Conservation (phyloP, 2,113 vertebrate genomes). For the Chlorodrepanis virens region DNA sequence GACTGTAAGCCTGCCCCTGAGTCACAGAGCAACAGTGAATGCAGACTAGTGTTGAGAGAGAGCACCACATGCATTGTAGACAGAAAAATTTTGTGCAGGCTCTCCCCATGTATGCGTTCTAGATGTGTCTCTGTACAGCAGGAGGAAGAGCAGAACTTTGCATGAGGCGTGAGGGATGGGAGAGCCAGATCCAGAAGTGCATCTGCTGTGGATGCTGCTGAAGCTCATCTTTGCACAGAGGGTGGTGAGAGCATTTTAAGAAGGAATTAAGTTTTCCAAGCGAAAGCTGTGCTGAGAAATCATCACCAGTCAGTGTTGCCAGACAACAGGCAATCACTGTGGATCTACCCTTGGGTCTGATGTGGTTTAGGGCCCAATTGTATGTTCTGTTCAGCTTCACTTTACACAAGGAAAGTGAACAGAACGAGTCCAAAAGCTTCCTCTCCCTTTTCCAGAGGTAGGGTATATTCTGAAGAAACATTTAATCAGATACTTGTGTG, state of each 20-base stretch:
- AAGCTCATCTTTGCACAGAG: background rate
- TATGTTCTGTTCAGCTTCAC: no score
- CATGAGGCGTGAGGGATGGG: background rate
- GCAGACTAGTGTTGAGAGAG: background rate
- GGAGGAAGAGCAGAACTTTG: conserved; percentile 3
- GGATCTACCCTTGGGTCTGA: background rate
- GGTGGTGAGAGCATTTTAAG: background rate
- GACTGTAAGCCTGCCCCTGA: background rate
- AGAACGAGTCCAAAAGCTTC: background rate
- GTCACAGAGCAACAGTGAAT: background rate
- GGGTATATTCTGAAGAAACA: background rate
- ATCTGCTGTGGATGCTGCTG: conserved; percentile 13
- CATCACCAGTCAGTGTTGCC: background rate
- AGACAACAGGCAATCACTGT: background rate
- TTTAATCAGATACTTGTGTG: background rate
- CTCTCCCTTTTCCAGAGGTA: background rate
- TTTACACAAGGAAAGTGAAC: background rate
- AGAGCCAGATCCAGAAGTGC: background rate
- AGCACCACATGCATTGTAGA: background rate
- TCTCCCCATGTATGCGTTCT: background rate
- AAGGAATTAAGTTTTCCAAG: conserved; percentile 33
- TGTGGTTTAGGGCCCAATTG: background rate
- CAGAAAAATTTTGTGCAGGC: background rate
- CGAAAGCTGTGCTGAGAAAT: conserved; percentile 32
- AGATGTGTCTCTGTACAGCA: background rate